Base-by-base conservation (phyloP, 1,140 invertebrate species). In the Atta cephalotes region DNA sequence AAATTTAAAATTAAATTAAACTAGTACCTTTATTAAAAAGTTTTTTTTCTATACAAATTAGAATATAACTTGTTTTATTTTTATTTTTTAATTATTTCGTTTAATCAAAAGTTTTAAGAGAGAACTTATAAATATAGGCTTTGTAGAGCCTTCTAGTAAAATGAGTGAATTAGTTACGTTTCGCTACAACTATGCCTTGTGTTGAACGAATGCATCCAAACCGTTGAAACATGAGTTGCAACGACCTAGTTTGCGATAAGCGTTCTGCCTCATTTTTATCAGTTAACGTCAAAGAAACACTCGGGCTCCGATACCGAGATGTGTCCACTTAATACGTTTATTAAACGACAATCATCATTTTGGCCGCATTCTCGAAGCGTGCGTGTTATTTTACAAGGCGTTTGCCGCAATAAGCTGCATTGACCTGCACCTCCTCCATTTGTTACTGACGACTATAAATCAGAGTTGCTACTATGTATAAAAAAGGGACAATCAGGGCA, bases 271-370 rank as follows among this genome's bases (percentile, higher is more conserved):
- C 39, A 58, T 89, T 87, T 90, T 89, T 85, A 90, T 87, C 56
- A 87, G 65, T 53, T 21, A 60, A 18, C 49, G 66, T 28, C 53
- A 71, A n/a, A 77, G 25, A 58, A 53, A 14, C 39, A 68, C 53
- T 71, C 70, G 86, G 51, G 58, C 74, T 65, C 63, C 39, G 72
- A 85, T 85, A 80, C 63, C 70, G 39, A 89, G 87, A 85, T 53
- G 71, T 45, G 86, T 56, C 85, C 70, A 87, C 82, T 92, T 89
- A 91, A 92, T 91, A 92, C 89, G 78, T 92, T 92, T 92, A 91
- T 93, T 91, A 92, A 87, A 92, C 87, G 89, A 91, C 90, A 90
- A 92, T 93, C 88, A 93, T 93, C 89, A 90, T 93, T 93, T 93
- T 93, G 93, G 92, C 93, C 93, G 93, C 92, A 93, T 93, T 93